A percentile compares a stretch with the other conserved stretches of the same genome.
Conservation (phyloP, 2,888 invertebrate species). For the Drosophila quasianomalipes region DNA sequence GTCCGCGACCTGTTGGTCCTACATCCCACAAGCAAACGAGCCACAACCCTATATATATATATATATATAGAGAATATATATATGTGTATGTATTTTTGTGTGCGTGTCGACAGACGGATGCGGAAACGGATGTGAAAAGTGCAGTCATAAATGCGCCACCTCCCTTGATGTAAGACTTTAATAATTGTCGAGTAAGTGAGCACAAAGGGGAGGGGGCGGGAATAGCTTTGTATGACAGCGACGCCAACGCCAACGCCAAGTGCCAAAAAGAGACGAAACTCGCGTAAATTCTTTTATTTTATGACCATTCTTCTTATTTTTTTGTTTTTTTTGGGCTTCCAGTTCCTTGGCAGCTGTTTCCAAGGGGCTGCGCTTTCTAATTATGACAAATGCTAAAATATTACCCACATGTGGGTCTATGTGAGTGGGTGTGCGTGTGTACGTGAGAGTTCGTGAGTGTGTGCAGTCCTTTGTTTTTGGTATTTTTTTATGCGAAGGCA, state of each 20-base stretch:
- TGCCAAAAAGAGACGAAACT: constrained; percentile 67
- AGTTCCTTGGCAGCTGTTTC: constrained; percentile 55
- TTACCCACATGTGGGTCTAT: constrained; percentile 43
- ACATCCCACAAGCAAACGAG: constrained; percentile 41
- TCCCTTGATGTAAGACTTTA: constrained; percentile 75
- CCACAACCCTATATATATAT: constrained; percentile 8
- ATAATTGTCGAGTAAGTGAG: constrained; percentile 70
- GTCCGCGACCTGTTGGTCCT: constrained; percentile 68
- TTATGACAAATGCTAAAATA: constrained; percentile 80
- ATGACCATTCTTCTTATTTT: constrained; percentile 54
- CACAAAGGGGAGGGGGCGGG: constrained; percentile 1
- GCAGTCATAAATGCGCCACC: constrained; percentile 79
- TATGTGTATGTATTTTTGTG: too few species aligned
- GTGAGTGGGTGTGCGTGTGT: constrained; percentile 20
- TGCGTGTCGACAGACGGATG: constrained; percentile 72
- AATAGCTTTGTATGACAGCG: constrained; percentile 24
- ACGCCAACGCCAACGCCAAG: constrained; percentile 23
- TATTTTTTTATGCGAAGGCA: constrained; percentile 32
- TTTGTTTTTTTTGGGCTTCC: constrained; percentile 8
- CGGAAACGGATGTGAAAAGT: constrained; percentile 81
- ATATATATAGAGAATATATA: not conserved
- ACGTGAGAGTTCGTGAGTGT: not conserved
- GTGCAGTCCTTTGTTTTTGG: constrained; percentile 5
- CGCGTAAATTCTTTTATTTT: constrained; percentile 73
- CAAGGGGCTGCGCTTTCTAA: constrained; percentile 65